These are phyloP conservation scores for Rhynchopsitta pachyrhyncha DNA, from an alignment of 2,113 vertebrate genomes.

Conservation along the genomic window DNA sequence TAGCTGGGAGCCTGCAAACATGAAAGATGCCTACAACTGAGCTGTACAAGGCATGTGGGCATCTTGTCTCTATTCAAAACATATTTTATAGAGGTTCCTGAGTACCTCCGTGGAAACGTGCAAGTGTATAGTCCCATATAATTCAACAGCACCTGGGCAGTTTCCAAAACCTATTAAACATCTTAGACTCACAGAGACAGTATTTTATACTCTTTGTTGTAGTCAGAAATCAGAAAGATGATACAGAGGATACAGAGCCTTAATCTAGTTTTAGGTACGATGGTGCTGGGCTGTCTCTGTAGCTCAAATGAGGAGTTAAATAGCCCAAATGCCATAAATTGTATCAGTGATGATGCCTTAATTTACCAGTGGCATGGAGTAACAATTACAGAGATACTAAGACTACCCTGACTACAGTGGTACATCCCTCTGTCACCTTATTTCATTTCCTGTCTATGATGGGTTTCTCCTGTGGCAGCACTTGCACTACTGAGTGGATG, in stretches of 20 bases:
- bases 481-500: neutral
- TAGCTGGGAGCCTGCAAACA: neutral
- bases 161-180: neutral
- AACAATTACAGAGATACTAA: neutral
- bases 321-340: neutral
- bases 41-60: neutral
- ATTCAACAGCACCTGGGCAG: neutral
- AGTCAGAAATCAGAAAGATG: neutral
- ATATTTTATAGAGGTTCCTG: neutral
- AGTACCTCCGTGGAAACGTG: neutral
- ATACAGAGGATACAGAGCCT: neutral
- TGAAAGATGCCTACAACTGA: neutral
- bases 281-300: neutral
- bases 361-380: neutral
- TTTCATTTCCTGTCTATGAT: neutral
- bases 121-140: neutral
- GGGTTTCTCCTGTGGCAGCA: neutral
- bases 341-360: fast-evolving
- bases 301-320: neutral
- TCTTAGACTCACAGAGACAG: neutral
- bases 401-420: neutral
- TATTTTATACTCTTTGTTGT: neutral
- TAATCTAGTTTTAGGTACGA: fast-evolving
- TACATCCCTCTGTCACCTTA: neutral
- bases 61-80: neutral